A percentile compares a stretch with the other conserved stretches of the same genome.
Conservation (phyloP, 64 coral and sea anemone species). For the Anthopleura sola region DNA sequence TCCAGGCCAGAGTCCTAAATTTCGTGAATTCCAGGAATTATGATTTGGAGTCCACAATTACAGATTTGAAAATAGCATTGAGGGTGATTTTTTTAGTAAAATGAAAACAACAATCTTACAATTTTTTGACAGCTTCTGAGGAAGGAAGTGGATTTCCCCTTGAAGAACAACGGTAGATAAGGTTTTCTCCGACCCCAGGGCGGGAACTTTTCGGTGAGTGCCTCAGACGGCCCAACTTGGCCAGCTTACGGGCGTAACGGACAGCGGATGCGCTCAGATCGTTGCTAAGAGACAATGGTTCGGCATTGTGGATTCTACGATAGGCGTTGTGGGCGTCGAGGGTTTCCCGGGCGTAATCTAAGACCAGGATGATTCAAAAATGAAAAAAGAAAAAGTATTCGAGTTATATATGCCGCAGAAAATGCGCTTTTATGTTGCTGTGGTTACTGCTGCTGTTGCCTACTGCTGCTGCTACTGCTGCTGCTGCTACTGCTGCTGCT, state of each 20-base stretch:
- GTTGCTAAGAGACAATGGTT: not conserved
- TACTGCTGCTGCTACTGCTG: too few species aligned
- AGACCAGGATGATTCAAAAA: not conserved
- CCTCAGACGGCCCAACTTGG: not conserved
- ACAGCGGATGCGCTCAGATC: not conserved
- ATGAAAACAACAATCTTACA: constrained; percentile 33
- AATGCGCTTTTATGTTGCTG: not conserved
- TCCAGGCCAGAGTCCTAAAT: too few species aligned
- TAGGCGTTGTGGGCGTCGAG: constrained; percentile 8
- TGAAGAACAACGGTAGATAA: not conserved
- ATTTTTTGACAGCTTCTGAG: constrained; percentile 10
- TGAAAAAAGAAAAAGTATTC: not conserved
- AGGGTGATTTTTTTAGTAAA: too few species aligned
- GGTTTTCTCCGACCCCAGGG: constrained; percentile 29
- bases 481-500: too few species aligned
- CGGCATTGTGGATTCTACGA: constrained; percentile 10
- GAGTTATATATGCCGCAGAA: not conserved
- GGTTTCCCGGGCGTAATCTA: not conserved
- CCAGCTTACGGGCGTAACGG: not conserved
- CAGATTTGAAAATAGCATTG: too few species aligned
- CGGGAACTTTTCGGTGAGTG: constrained; percentile 42
- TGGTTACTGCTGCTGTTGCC: too few species aligned
- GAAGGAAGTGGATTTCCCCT: not conserved
- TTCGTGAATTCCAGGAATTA: too few species aligned
- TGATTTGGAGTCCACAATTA: too few species aligned